Evolutionary conservation across 2,113 vertebrate genomes (phyloP), one percentile per base, ranked within the genome.

Genomic region (Ochotona curzoniae): DNA sequence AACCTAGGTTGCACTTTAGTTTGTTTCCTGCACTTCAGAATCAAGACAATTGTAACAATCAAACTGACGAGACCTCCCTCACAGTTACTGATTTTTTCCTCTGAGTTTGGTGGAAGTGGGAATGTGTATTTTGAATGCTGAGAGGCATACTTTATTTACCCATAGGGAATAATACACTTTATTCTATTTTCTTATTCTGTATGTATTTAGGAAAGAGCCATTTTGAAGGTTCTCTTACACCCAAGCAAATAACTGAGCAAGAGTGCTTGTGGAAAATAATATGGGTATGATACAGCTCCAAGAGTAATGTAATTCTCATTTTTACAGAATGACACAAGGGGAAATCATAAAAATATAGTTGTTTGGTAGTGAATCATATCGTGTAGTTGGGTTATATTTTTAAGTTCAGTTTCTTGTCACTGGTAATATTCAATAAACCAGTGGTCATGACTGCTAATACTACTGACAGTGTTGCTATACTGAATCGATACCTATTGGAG

Each of bases 171-270:
- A 63, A 63, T 21, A 21, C 70, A 49, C 38, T 89, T 92, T 83
- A 83, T 85, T 26, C 47, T 51, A 17, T 54, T 89, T 81, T 81
- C 70, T 87, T 30, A 38, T 71, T 89, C 15, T 17, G 35, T 63
- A 28, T 64, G 30, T 86, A 38, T 86, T 83, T 88, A 51, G 83
- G 80, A 86, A 86, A 80, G 30, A 35, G 18, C 44, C 25, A 44
- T 20, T 95, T 44, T 95, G 70, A 80, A 96, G 79, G 44, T 88
- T 87, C 15, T 49, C 20, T 75, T 61, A 84, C 28, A 74, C 78
- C 26, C 63, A 2, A 66, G 69, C 21, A 96, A 92, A 67, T 89
- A 51, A 91, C 71, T 76, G 70, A 82, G 32, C 30, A n/a, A 61
- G 26, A 76, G 26, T 63, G 13, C 67, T 73, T 86, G 49, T 60